Base-by-base conservation (phyloP, 2,797 vertebrate species). In the Aldrovandia affinis region DNA sequence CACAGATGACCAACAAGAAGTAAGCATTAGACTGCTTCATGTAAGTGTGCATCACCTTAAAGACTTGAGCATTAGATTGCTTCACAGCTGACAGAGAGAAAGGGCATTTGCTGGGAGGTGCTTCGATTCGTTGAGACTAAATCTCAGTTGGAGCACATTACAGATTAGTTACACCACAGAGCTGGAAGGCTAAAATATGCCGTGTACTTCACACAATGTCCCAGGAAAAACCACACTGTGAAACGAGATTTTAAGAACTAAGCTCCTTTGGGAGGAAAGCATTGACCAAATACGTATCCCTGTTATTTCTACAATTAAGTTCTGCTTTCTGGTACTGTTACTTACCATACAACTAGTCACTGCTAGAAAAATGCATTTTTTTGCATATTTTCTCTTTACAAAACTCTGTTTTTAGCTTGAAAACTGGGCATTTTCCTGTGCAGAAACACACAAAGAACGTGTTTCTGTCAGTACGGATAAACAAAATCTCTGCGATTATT, bases 281-380 rank as follows among this genome's bases (percentile, higher is more conserved):
- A 84, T 86, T 44, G 68, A 39, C 78, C 65, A 87, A 84, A 68
- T 83, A 59, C 65, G 22, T 73, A 33, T 65, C 50, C 47, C 42
- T 78, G 78, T 85, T 84, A 81, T 63, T 80, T 59, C 78, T 81
- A 33, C 75, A 54, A 57, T 86, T 88, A 83, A 61, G 25, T 84
- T 59, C 84, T 85, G 68, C 81, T 59, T 82, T 78, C 78, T 50
- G 20, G 61, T 63, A 36, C 52, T 59, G 80, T 22, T 39, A 20
- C 36, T 5, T 10, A 25, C 39, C 25, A 18, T n/a, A n/a, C n/a
- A n/a, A n/a, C n/a, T n/a, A n/a, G n/a, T n/a, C n/a, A n/a, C n/a
- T n/a, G n/a, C n/a, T n/a, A n/a, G n/a, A n/a, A n/a, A n/a, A n/a
- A n/a, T n/a, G n/a, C n/a, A n/a, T n/a, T n/a, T n/a, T n/a, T n/a